These are phyloP conservation scores for Zaprionus taronus DNA, from an alignment of 1,140 invertebrate species.

Conservation along the genomic window DNA sequence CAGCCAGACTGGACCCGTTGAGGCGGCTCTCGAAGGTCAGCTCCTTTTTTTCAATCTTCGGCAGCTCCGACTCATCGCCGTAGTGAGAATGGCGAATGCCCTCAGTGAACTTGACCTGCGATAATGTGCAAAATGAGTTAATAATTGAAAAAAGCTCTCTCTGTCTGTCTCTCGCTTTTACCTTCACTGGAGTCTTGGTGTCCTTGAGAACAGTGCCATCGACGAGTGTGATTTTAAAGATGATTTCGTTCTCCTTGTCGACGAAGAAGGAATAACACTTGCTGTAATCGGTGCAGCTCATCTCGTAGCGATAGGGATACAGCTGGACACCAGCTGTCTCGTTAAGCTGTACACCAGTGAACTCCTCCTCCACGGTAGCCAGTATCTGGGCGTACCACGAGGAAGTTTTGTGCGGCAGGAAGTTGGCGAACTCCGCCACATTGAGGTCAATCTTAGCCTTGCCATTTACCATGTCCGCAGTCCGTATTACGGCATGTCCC, in stretches of 20 bases:
- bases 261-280: constrained; percentile 94
- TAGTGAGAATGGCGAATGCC: constrained; percentile 75
- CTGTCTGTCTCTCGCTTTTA: background rate
- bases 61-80: constrained; percentile 42
- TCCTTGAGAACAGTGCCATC: constrained; percentile 65
- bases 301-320: constrained; percentile 93
- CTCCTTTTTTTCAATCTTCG: constrained; percentile 50
- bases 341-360: constrained; percentile 92
- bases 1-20: constrained; percentile 66
- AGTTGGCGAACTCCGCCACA: constrained; percentile 86
- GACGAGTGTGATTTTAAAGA: constrained; percentile 66
- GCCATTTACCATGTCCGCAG: constrained; percentile 89
- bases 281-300: constrained; percentile 90
- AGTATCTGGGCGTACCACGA: constrained; percentile 86
- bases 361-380: constrained; percentile 90
- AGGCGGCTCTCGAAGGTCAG: constrained; percentile 62
- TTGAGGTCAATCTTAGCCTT: constrained; percentile 89
- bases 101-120: constrained; percentile 85
- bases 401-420: constrained; percentile 85
- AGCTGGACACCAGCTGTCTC: constrained; percentile 89
- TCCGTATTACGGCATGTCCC: constrained; percentile 74
- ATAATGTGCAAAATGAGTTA: background rate
- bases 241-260: constrained; percentile 91
- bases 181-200: constrained; percentile 86
- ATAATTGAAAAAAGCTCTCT: background rate